Evolutionary conservation across 2,113 vertebrate genomes (phyloP).

Genomic region (Anser brachyrhynchus): DNA sequence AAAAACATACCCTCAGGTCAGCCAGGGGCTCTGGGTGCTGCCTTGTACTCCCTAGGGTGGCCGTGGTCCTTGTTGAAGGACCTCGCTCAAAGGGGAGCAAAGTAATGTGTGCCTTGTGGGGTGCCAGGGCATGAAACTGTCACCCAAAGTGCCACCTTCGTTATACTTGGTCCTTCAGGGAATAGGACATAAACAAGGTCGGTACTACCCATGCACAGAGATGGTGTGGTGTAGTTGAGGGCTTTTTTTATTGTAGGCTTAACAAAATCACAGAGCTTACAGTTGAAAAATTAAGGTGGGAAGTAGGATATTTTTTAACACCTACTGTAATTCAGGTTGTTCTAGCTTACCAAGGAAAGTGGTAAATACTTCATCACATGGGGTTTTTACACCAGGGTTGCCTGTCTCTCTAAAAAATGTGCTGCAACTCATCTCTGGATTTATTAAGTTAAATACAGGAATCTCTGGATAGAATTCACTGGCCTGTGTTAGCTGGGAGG

Average conservation of each 20-base stretch:
- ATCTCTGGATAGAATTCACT: constrained; percentile 10
- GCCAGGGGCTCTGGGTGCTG: neutral
- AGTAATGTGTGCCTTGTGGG: neutral
- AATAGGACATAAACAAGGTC: neutral
- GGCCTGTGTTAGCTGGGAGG: neutral
- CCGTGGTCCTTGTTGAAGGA: fast-evolving
- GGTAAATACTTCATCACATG: neutral
- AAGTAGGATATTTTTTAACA: neutral
- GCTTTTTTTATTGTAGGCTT: neutral
- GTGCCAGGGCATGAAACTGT: neutral
- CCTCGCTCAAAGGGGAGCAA: neutral
- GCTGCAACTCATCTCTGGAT: neutral
- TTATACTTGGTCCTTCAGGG: neutral
- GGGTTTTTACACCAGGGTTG: neutral
- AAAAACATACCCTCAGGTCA: neutral
- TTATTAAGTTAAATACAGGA: constrained; percentile 42
- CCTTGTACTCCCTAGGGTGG: no score
- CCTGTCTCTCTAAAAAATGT: neutral
- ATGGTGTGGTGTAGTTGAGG: neutral
- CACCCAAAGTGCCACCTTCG: neutral
- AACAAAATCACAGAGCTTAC: neutral
- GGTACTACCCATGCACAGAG: neutral
- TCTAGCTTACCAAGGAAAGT: neutral
- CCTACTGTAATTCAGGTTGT: neutral
- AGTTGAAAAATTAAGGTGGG: neutral